Evolutionary conservation across 2,888 invertebrate genomes (phyloP), one percentile per base, ranked within the genome.

Genomic region (Dorcus parallelipipedus): DNA sequence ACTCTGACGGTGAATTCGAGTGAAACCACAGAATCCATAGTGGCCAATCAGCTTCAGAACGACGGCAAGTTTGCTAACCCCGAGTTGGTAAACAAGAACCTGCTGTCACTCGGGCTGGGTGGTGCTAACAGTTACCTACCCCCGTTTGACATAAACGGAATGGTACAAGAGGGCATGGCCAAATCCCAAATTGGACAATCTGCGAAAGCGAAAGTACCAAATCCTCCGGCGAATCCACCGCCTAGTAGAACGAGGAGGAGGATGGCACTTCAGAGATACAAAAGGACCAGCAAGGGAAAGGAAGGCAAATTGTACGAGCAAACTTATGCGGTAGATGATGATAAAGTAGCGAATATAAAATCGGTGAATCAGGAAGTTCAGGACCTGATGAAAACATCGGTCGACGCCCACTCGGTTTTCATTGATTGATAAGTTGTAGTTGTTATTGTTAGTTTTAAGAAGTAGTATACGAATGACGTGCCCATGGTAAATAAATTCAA

Each of bases 101-200:
- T 75, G 9, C 66, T 71, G 41, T 68, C 67, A 56, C 56, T 73
- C 10, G 73, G 72, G 41, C 59, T 73, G 39, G 70, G 69, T 3
- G 68, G 65, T 33, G 56, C 61, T 9, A 63, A 64, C 43, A 60
- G 59, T 6, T 69, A 69, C 38, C 61, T 67, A 26, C 71, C 69
- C 6, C 67, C 69, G 8, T 69, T 72, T 48, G 66, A 68, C 48
- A 51, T 71, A 38, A 45, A 58, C 38, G 47, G 55, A 20, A 48
- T 64, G 14, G 60, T 62, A 1, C 54, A 60, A 45, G 62, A 64
- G 8, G 56, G 52, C 8, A 48, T 59, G 38, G 49, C 52, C 20
- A 59, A 52, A 45, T 38, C 54, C 2, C 20, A 56, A 14, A 56
- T 56, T 7, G 56, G 7, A 0, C n/a, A 33, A 8, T 5, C 45